Evolutionary conservation across 1,140 invertebrate species (phyloP), one percentile per base, ranked within the genome.

Genomic region (Pseudomyrmex pallidus): DNA sequence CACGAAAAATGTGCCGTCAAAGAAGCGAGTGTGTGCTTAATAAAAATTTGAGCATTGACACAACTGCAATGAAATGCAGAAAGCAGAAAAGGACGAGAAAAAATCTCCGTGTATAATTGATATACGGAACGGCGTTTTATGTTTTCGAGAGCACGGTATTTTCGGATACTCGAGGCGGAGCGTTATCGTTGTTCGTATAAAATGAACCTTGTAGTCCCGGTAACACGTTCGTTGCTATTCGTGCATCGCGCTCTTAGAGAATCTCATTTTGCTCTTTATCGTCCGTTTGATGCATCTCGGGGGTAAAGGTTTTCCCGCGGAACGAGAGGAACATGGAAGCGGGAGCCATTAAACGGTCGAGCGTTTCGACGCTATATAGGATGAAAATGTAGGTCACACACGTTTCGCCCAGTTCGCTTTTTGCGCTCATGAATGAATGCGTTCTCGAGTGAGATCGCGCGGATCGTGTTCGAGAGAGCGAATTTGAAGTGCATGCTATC

Each of bases 371-470:
- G 20, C 13, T 50, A 10, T 50, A 10, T n/a, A 62, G 48, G 56
- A 9, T 8, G 61, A 12, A 88, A 87, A 87, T 35, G 35, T 87
- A 61, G 85, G 85, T 88, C 82, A 74, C 74, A 64, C 63, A 84
- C 82, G 67, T 73, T 88, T 76, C 50, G 82, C 63, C 35, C 54
- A 77, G 25, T 66, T n/a, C 13, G 17, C 46, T 17, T 8, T 35
- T 17, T 22, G 82, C 54, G 46, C 59, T 72, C 61, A 50, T 56
- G 85, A 54, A 52, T 85, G 82, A 85, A 82, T 76, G 0, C 52
- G 25, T 44, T 63, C 48, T 87, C 44, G 48, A 85, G 74, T 57
- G 72, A 88, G 35, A 85, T 87, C 54, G 12, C 46, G 25, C 0
- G 17, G 74, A 86, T 87, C 63, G 46, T 56, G 70, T 76, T 44